Evolutionary conservation across 2,888 invertebrate genomes (phyloP), one percentile per base, ranked within the genome.

Genomic region (Drosophila sordidula): DNA sequence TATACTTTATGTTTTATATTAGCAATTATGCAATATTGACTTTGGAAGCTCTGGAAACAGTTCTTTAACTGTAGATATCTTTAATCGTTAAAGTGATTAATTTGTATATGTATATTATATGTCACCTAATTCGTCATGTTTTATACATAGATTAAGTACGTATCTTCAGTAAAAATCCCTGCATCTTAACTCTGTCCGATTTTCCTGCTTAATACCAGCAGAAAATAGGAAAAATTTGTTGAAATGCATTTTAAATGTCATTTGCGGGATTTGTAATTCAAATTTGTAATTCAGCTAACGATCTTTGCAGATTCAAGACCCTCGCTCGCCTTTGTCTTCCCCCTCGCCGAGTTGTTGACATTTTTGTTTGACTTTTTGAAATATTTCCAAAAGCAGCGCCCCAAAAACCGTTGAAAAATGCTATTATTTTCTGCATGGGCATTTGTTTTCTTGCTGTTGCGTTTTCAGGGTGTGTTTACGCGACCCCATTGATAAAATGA

Each of bases 301-400:
- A 45, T 45, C 49, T 59, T 29, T 36, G 41, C 42, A 32, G 42
- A 8, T 25, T 61, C 3, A 9, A 29, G 9, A 2, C 3, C 29
- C 49, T 52, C 32, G 32, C 32, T 61, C 44, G 25, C 32, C 45
- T 46, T 26, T 34, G 41, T 57, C 42, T 50, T 29, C n/a, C 29
- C 29, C 34, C 39, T 11, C 32, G n/a, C 26, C 18, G 59, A 68
- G 59, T 72, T 66, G 87, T 79, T 89, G 85, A 85, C 85, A 85
- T 87, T 85, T 89, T 89, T 85, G 68, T 49, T 80, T 87, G 85
- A 82, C 88, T 85, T 85, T 82, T 87, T 62, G 29, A 75, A 74
- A 67, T 70, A 74, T 67, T 78, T 79, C 9, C 25, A 44, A 68
- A 52, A 57, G 42, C 67, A 62, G 49, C 44, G 46, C 64, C 68